phyloP scores from a whole-genome alignment of 2,113 vertebrate species.

The Ciconia maguari region DNA sequence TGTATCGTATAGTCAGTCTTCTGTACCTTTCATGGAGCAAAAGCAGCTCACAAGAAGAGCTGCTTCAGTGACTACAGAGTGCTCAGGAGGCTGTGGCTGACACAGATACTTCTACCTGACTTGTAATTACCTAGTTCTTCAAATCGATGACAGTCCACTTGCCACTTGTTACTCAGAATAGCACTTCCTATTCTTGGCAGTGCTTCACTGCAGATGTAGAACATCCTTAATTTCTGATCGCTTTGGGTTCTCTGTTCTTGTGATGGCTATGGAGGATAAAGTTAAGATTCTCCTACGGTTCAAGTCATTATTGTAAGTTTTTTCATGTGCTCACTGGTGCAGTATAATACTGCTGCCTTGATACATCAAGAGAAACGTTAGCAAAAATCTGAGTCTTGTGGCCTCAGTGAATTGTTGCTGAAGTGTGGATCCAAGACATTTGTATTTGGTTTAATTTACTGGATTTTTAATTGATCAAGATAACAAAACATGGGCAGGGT shows the following conservation, averaged over 20 bases:
- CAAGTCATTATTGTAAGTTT: not conserved
- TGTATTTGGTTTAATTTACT: not conserved
- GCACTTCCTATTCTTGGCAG: not conserved
- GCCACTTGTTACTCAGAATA: not conserved
- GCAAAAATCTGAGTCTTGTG: not conserved
- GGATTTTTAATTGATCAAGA: not conserved
- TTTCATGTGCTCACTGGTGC: not conserved
- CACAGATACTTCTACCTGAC: not conserved
- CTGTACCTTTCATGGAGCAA: not conserved
- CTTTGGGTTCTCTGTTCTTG: not conserved
- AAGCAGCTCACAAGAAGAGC: not conserved
- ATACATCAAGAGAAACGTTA: not conserved
- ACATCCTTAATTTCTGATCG: not conserved
- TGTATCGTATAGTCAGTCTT: rapidly evolving
- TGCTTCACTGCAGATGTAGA: not conserved
- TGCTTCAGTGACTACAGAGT: not conserved
- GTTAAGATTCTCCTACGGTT: not conserved
- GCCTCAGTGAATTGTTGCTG: not conserved
- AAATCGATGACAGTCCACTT: not conserved
- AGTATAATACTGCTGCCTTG: not conserved
- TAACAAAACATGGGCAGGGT: not conserved
- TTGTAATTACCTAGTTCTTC: not conserved
- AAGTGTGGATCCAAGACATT: not conserved
- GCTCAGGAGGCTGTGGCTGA: not conserved
- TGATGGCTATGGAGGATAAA: not conserved